Percentiles rank a stretch among this genome's conserved stretches.
phyloP scores from a whole-genome alignment of 2,797 vertebrate genomes.

The Pterois miles region DNA sequence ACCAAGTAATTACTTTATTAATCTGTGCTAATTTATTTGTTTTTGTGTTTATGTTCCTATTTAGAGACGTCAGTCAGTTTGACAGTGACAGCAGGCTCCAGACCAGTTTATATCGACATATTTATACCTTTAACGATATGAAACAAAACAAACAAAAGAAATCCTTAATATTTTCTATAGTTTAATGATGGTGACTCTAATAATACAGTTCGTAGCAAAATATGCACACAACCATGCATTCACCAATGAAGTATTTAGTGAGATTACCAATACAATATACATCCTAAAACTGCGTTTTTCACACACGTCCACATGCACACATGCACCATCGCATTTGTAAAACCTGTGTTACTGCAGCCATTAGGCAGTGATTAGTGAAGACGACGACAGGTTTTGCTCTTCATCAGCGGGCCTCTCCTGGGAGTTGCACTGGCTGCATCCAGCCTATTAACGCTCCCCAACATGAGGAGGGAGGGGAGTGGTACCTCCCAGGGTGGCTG shows the following conservation, averaged over 20 bases:
- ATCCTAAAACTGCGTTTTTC: neutral
- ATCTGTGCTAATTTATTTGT: neutral
- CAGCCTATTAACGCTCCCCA: conserved; percentile 82
- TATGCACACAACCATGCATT: neutral
- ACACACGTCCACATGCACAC: conserved; percentile 26
- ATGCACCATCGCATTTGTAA: conserved; percentile 63
- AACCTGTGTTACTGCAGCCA: conserved; percentile 73
- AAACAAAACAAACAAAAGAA: neutral
- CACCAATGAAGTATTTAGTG: neutral
- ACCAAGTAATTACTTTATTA: neutral
- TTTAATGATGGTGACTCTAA: neutral
- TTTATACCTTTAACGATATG: neutral
- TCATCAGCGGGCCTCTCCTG: conserved; percentile 81
- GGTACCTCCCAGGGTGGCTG: conserved; percentile 80
- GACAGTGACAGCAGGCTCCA: neutral
- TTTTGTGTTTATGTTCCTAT: neutral
- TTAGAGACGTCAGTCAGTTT: neutral
- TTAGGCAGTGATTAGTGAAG: conserved; percentile 82
- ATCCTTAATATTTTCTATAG: neutral
- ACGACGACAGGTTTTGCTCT: conserved; percentile 79
- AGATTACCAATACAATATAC: neutral
- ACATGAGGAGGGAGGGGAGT: conserved; percentile 75
- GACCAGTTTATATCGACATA: neutral
- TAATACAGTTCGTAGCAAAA: neutral
- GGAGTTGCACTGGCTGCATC: conserved; percentile 79